Conservation (phyloP, 1,140 invertebrate genomes). For the Bombyx mandarina region DNA sequence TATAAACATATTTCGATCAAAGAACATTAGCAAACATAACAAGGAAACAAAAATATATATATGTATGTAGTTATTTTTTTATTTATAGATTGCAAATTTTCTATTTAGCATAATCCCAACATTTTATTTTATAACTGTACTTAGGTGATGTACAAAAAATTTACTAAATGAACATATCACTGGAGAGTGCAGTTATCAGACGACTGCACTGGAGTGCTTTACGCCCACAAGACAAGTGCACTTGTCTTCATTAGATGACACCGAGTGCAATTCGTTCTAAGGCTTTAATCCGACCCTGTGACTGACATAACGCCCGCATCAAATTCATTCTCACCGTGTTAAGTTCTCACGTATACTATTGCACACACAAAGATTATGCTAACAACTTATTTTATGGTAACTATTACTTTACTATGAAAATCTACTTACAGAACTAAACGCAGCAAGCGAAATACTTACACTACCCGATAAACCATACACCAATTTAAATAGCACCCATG, state of each 20-base stretch:
- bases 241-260: conserved; percentile 9
- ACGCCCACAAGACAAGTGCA: conserved; percentile 20
- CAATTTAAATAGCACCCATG: conserved; percentile 67
- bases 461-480: conserved; percentile 51
- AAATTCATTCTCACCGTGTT: conserved; percentile 5
- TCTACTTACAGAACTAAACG: conserved; percentile 38
- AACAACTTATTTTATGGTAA: conserved; percentile 55
- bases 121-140: conserved; percentile 18
- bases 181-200: conserved; percentile 5
- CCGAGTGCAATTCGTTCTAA: conserved; percentile 25
- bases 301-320: conserved; percentile 7
- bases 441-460: conserved; percentile 31
- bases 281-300: conserved; percentile 36
- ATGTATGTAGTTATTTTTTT: conserved; percentile 1
- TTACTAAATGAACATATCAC: conserved; percentile 1
- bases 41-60: conserved; percentile 44
- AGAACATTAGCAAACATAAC: conserved; percentile 63
- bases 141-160: conserved; percentile 19
- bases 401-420: conserved; percentile 35
- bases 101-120: conserved; percentile 51
- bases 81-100: conserved; percentile 20
- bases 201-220: conserved; percentile 7
- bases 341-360: conserved; percentile 48
- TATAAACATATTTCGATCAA: conserved; percentile 42
- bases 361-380: conserved; percentile 64